These are phyloP conservation scores for Nezara viridula DNA, from an alignment of 2,888 invertebrate species.

Conservation along the genomic window DNA sequence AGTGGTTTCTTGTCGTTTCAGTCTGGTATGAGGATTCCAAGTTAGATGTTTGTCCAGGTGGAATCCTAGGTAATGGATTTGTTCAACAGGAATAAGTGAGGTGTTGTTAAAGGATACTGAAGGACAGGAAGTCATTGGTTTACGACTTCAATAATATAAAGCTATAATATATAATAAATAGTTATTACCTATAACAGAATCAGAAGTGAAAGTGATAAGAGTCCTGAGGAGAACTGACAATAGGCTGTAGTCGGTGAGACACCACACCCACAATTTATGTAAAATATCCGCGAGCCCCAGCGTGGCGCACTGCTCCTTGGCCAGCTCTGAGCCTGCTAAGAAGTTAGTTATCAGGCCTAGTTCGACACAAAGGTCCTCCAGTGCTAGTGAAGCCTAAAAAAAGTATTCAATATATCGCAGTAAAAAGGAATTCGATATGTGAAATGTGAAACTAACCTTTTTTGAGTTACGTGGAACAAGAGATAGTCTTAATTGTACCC, in stretches of 20 bases:
- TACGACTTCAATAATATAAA: no score
- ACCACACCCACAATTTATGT: slow-evolving; percentile 79
- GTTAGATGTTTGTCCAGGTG: no score
- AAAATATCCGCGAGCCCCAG: slow-evolving; percentile 74
- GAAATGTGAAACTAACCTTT: slow-evolving; percentile 58
- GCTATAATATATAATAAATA: no score
- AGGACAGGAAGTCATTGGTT: no score
- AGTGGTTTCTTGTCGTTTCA: no score
- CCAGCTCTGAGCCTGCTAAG: slow-evolving; percentile 72
- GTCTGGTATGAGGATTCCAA: no score
- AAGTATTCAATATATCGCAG: not conserved
- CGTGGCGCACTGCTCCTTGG: slow-evolving; percentile 74
- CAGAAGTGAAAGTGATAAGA: slow-evolving; percentile 76
- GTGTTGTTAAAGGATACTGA: no score
- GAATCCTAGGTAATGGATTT: no score
- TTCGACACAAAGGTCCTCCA: slow-evolving; percentile 74
- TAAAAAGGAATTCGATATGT: no score
- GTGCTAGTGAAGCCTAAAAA: slow-evolving; percentile 70
- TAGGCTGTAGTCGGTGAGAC: slow-evolving; percentile 73
- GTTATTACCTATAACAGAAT: slow-evolving; percentile 74
- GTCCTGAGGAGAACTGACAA: slow-evolving; percentile 73
- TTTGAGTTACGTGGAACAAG: slow-evolving; percentile 62
- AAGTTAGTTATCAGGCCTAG: slow-evolving; percentile 75
- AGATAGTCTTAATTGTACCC: slow-evolving; percentile 63
- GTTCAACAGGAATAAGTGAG: no score